phyloP scores from a whole-genome alignment of 2,797 vertebrate genomes.

The Balearica regulorum region DNA sequence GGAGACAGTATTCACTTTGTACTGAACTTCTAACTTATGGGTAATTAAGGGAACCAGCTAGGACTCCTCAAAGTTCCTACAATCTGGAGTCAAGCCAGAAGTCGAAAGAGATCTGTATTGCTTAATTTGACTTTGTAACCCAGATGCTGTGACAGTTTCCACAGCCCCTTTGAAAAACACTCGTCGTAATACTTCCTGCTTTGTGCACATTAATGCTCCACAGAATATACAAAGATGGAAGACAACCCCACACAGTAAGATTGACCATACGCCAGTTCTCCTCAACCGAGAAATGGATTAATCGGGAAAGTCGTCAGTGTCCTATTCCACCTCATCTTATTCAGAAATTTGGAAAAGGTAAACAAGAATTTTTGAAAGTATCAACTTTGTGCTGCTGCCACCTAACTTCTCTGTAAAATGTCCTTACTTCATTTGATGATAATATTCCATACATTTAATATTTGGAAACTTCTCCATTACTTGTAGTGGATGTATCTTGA shows the following conservation, averaged over 20 bases:
- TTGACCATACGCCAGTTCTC: slow-evolving; percentile 80
- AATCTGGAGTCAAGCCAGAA: background rate
- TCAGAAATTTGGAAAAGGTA: slow-evolving; percentile 81
- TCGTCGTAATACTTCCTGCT: background rate
- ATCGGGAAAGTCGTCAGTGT: slow-evolving; percentile 88
- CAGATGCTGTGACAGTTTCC: background rate
- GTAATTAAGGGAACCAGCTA: background rate
- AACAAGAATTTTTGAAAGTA: background rate
- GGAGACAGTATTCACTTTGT: background rate
- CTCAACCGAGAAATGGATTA: slow-evolving; percentile 71
- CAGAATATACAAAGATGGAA: slow-evolving; percentile 84
- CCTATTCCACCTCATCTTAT: slow-evolving; percentile 79
- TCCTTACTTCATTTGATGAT: fast-evolving
- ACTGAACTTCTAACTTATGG: background rate
- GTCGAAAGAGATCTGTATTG: background rate
- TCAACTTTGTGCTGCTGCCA: background rate
- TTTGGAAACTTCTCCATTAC: background rate
- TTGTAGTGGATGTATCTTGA: background rate
- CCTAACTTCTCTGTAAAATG: background rate
- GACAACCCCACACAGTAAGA: slow-evolving; percentile 84
- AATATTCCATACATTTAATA: background rate
- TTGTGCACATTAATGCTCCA: background rate
- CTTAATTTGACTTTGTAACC: background rate
- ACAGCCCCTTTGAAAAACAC: background rate
- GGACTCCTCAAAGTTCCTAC: background rate